Percentiles rank a stretch among this genome's conserved stretches.
phyloP scores from a whole-genome alignment of 1,140 invertebrate genomes.

The Saccostrea glomerata region DNA sequence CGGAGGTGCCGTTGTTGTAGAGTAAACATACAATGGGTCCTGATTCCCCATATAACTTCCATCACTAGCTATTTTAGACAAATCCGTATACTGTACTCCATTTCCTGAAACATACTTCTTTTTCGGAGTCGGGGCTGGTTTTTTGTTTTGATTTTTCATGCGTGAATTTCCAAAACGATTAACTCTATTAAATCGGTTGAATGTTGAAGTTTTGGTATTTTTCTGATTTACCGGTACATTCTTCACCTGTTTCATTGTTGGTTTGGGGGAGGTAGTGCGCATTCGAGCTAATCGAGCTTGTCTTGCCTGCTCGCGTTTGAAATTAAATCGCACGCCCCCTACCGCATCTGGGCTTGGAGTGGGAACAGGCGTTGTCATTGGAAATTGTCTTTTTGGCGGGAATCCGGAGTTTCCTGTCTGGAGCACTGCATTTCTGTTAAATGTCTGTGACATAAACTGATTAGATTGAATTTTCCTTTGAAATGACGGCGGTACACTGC shows the following conservation, averaged over 20 bases:
- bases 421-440: constrained; percentile 1
- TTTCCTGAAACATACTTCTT: constrained; percentile 8
- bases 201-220: not conserved
- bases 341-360: not conserved
- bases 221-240: not conserved
- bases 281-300: constrained; percentile 14
- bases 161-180: not conserved
- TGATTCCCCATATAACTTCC: constrained; percentile 33
- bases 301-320: not conserved
- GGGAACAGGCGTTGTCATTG: not conserved
- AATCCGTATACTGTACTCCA: constrained; percentile 2
- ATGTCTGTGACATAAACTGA: constrained; percentile 16
- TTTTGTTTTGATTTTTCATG: not conserved
- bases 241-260: not conserved
- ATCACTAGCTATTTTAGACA: constrained; percentile 7
- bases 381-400: not conserved
- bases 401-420: not conserved
- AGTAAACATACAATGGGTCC: constrained; percentile 17
- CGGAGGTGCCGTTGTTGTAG: not conserved
- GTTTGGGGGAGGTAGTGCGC: not conserved
- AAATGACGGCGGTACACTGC: not conserved
- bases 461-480: constrained; percentile 9
- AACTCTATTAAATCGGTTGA: not conserved
- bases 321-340: not conserved
- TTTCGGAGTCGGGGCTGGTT: not conserved